Evolutionary conservation across 2,113 vertebrate species (phyloP).

Genomic region (Oncorhynchus mykiss): DNA sequence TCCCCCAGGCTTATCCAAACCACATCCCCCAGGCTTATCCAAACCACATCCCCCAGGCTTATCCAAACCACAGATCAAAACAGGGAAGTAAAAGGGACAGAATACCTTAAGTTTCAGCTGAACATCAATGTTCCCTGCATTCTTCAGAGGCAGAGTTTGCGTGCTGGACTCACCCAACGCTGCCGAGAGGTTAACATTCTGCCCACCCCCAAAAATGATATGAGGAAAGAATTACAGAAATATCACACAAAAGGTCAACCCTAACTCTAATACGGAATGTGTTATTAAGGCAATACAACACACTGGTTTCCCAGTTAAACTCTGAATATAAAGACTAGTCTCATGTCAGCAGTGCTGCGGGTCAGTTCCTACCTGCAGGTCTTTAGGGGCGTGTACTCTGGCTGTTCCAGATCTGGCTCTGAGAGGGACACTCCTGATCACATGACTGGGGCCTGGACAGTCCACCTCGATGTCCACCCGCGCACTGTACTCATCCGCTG

Average conservation of each 20-base stretch:
- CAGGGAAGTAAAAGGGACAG: slow-evolving; percentile 53
- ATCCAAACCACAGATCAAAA: slow-evolving; percentile 42
- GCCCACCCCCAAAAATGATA: slow-evolving; percentile 20
- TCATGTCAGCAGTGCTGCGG: too few relatives aligned
- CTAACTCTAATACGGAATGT: neutral
- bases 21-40: too few relatives aligned
- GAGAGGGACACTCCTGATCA: slow-evolving; percentile 83
- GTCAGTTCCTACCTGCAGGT: slow-evolving; percentile 80
- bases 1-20: too few relatives aligned
- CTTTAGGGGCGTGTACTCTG: slow-evolving; percentile 87
- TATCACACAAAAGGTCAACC: neutral
- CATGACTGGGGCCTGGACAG: slow-evolving; percentile 82
- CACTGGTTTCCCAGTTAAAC: too few relatives aligned
- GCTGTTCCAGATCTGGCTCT: slow-evolving; percentile 85
- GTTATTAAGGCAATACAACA: neutral
- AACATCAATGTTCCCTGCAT: slow-evolving; percentile 92
- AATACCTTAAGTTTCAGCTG: slow-evolving; percentile 85
- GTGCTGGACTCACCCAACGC: slow-evolving; percentile 74
- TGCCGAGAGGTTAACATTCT: slow-evolving; percentile 81
- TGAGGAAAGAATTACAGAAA: neutral
- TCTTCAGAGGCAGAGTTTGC: slow-evolving; percentile 87
- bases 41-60: slow-evolving; percentile 6
- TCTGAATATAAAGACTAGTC: too few relatives aligned
- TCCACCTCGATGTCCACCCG: slow-evolving; percentile 92
- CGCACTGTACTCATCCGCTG: slow-evolving; percentile 84